Base-by-base conservation (phyloP, 2,888 invertebrate species). In the Xestia c-nigrum region DNA sequence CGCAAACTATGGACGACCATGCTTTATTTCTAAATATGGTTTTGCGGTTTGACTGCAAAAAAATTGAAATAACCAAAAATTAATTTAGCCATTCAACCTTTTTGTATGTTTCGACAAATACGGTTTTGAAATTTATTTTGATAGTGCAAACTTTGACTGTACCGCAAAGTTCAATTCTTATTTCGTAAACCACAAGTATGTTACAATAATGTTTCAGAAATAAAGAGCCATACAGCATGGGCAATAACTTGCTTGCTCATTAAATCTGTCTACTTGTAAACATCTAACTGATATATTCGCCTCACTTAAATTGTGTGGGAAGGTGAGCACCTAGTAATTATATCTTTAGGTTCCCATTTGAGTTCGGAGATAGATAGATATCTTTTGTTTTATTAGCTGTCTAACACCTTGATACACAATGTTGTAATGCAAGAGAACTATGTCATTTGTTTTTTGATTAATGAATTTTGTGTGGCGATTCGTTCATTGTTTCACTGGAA, bases 301-400 rank as follows among this genome's bases (percentile, higher is more conserved):
- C 64, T 78, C 31, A 70, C 47, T 80, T 57, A 67, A 84, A 71
- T 72, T 59, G 83, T 64, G 86, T 86, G 84, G 84, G 86, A 86
- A 86, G 74, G 68, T 63, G 55, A 75, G 43, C 72, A 85, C 47
- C 66, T 64, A 75, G 46, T 80, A 83, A 81, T 83, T 80, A 80
- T 72, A 79, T 75, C n/a, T 72, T 72, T 67, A 38, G 24, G 61
- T 78, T 76, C 55, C 55, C 31, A 75, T 72, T 74, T 73, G 46
- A 78, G 47, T 55, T 43, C 63, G 19, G n/a, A 66, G 74, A 75
- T 74, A 81, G 46, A 71, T 55, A 68, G 12, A 69, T 69, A 70
- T 64, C 43, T 55, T 63, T 73, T 71, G 47, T 69, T 74, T 72
- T 47, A 76, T 72, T 74, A 71, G 50, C n/a, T 63, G 65, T 68